phyloP scores from a whole-genome alignment of 2,888 invertebrate species.

The Panzeria rudis region DNA sequence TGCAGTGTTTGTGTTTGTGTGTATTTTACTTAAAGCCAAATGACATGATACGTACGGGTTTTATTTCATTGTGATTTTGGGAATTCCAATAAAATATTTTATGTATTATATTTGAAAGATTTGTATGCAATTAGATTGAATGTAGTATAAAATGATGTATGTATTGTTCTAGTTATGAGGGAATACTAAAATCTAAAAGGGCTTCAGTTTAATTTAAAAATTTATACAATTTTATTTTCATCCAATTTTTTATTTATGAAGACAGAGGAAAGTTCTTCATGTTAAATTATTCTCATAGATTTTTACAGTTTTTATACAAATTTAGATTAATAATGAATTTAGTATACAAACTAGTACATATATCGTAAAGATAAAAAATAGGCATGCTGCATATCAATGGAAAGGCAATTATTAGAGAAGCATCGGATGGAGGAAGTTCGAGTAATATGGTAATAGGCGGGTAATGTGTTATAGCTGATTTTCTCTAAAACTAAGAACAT shows the following conservation, averaged over 20 bases:
- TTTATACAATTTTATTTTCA: background rate
- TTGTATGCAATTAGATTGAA: conserved; percentile 37
- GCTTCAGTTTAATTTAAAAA: conserved; percentile 3
- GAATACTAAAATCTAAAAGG: conserved; percentile 6
- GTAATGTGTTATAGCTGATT: too few species aligned
- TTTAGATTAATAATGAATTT: too few species aligned
- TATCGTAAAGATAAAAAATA: too few species aligned
- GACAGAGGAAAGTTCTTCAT: background rate
- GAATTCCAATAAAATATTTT: conserved; percentile 52
- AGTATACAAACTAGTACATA: too few species aligned
- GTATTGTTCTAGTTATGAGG: background rate
- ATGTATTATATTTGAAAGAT: conserved; percentile 20
- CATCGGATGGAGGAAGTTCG: too few species aligned
- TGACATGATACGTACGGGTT: conserved; percentile 45
- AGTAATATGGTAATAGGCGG: too few species aligned
- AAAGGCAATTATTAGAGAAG: too few species aligned
- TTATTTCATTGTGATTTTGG: conserved; percentile 57
- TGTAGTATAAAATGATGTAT: conserved; percentile 7
- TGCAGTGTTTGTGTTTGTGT: conserved; percentile 1
- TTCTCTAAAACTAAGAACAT: too few species aligned
- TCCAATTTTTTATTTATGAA: background rate
- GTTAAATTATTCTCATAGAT: background rate
- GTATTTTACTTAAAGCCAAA: conserved; percentile 44
- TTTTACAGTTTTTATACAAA: too few species aligned
- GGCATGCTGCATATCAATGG: too few species aligned